phyloP scores from a whole-genome alignment of 2,888 invertebrate genomes.

The Microctonus brassicae region DNA sequence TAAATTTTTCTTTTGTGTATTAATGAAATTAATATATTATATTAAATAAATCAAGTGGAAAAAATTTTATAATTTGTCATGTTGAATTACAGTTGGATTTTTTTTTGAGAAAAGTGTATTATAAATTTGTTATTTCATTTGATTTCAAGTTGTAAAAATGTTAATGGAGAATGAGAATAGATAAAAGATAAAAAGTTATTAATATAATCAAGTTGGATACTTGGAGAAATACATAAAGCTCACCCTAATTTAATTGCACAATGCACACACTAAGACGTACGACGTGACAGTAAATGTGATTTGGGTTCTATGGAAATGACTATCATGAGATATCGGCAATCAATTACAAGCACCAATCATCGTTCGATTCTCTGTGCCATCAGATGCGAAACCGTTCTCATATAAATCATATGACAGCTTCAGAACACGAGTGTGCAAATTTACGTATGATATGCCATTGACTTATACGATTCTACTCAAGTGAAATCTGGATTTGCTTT shows the following conservation, averaged over 20 bases:
- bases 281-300: neutral
- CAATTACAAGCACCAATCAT: constrained; percentile 63
- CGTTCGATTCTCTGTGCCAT: constrained; percentile 60
- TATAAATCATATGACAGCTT: constrained; percentile 63
- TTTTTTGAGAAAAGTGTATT: too few species aligned
- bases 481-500: constrained; percentile 28
- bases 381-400: constrained; percentile 62
- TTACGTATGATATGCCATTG: constrained; percentile 34
- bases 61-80: neutral
- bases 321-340: constrained; percentile 52
- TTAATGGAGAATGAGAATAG: neutral
- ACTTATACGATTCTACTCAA: constrained; percentile 41
- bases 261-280: constrained; percentile 1
- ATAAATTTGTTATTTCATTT: neutral
- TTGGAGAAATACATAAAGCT: neutral
- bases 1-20: too few species aligned
- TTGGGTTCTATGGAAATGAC: constrained; percentile 7
- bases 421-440: constrained; percentile 36
- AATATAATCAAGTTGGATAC: neutral
- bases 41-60: too few species aligned
- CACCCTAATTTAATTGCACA: constrained; percentile 11
- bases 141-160: neutral
- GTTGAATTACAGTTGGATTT: neutral
- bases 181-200: neutral
- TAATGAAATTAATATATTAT: too few species aligned